Percentiles rank a stretch among this genome's conserved stretches.
These are phyloP conservation scores for Pantherophis guttatus DNA, from an alignment of 2,113 vertebrate species.

Conservation along the genomic window DNA sequence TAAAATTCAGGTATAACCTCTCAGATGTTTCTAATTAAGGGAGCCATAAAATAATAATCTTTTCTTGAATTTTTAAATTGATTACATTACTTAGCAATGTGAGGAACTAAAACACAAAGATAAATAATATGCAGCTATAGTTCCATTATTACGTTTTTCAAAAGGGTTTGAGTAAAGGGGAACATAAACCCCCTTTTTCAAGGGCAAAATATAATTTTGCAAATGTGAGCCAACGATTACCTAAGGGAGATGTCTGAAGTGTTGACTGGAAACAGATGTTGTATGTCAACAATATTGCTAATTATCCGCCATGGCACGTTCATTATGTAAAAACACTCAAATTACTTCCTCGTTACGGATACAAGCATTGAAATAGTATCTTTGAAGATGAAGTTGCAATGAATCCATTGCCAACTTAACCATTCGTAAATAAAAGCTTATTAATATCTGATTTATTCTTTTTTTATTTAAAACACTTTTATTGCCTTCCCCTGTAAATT, in stretches of 20 bases:
- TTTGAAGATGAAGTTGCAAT: not conserved
- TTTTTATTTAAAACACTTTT: not conserved
- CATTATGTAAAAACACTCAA: not conserved
- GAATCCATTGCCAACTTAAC: not conserved
- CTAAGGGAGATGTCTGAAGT: not conserved
- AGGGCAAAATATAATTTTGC: constrained; percentile 5
- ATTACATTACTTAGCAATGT: not conserved
- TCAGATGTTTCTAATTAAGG: not conserved
- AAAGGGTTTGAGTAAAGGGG: not conserved
- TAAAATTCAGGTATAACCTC: not conserved
- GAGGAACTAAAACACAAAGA: not conserved
- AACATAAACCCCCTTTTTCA: not conserved
- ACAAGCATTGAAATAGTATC: not conserved
- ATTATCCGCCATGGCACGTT: not conserved
- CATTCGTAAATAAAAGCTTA: not conserved
- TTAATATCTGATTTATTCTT: not conserved
- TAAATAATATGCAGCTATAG: not conserved
- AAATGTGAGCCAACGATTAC: not conserved
- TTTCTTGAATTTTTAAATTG: constrained; percentile 16
- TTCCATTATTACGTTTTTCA: not conserved
- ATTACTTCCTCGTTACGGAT: not conserved
- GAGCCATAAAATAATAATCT: not conserved
- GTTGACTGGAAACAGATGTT: constrained; percentile 3
- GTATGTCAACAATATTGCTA: not conserved
- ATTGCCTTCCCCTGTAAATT: not conserved